Evolutionary conservation across 2,797 vertebrate genomes (phyloP).

Genomic region (Nothura maculosa): DNA sequence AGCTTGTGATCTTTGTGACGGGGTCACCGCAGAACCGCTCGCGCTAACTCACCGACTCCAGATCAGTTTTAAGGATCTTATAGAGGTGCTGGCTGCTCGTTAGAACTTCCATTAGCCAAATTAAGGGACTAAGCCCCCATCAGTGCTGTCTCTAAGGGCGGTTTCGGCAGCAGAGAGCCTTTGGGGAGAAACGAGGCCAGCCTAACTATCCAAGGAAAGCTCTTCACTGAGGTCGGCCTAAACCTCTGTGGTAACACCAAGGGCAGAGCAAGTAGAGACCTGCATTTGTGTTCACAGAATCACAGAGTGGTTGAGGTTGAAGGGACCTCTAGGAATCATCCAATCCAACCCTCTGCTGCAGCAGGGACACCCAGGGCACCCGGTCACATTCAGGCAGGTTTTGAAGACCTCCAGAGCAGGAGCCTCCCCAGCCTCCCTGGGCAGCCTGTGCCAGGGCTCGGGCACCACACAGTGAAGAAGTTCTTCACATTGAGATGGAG

Average conservation of each 20-base stretch:
- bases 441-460: too few relatives aligned
- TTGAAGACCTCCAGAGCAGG: too few relatives aligned
- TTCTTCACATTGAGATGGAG: too few relatives aligned
- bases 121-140: constrained; percentile 54
- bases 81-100: not conserved
- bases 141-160: not conserved
- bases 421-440: too few relatives aligned
- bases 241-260: not conserved
- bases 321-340: too few relatives aligned
- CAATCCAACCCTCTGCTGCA: too few relatives aligned
- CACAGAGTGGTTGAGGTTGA: too few relatives aligned
- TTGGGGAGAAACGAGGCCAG: not conserved
- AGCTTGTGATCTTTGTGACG: not conserved
- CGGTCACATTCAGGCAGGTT: too few relatives aligned
- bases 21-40: not conserved
- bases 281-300: too few relatives aligned
- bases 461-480: too few relatives aligned
- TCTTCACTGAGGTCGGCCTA: not conserved
- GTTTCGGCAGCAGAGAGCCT: not conserved
- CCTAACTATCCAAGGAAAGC: not conserved
- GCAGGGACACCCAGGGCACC: too few relatives aligned
- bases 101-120: not conserved
- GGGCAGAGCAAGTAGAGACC: not conserved
- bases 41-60: not conserved
- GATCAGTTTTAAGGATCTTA: not conserved